A percentile compares a stretch with the other conserved stretches of the same genome.
Evolutionary conservation across 1,140 invertebrate species (phyloP).

Genomic region (Oncopeltus fasciatus): DNA sequence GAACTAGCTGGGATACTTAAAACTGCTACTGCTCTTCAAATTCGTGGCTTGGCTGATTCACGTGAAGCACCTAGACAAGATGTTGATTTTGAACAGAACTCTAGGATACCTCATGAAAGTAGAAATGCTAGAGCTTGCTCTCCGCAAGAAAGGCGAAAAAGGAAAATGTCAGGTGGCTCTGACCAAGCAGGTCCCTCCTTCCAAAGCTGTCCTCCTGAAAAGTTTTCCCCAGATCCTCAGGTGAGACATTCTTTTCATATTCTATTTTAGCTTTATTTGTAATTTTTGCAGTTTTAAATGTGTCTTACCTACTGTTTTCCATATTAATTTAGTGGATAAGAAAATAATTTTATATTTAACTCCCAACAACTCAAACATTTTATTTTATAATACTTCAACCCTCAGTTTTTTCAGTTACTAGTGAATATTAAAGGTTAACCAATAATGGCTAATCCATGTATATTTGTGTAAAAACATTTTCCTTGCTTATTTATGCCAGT

Average conservation of each 20-base stretch:
- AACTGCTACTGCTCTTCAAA: slow-evolving; percentile 79
- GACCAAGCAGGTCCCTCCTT: slow-evolving; percentile 13
- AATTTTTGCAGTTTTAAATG: no score
- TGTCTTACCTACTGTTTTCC: no score
- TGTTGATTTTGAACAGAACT: slow-evolving; percentile 12
- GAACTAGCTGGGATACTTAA: slow-evolving; percentile 75
- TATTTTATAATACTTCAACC: no score
- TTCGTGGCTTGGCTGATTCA: slow-evolving; percentile 50
- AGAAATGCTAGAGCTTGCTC: slow-evolving; percentile 11
- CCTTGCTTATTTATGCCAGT: no score
- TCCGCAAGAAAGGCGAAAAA: slow-evolving; percentile 20
- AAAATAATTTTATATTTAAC: no score
- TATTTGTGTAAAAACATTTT: no score
- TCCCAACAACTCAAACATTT: no score
- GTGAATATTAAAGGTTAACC: no score
- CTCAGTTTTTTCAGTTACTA: no score
- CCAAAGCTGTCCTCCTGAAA: slow-evolving; percentile 11
- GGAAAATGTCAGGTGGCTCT: slow-evolving; percentile 21
- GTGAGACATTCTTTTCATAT: slow-evolving; percentile 3
- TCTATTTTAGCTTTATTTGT: background rate
- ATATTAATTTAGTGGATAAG: no score
- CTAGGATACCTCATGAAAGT: slow-evolving; percentile 6
- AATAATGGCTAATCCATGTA: no score
- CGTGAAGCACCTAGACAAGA: slow-evolving; percentile 16
- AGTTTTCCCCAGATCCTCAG: slow-evolving; percentile 18